Base-by-base conservation (phyloP, 2,888 invertebrate genomes). In the Diadromus collaris region DNA sequence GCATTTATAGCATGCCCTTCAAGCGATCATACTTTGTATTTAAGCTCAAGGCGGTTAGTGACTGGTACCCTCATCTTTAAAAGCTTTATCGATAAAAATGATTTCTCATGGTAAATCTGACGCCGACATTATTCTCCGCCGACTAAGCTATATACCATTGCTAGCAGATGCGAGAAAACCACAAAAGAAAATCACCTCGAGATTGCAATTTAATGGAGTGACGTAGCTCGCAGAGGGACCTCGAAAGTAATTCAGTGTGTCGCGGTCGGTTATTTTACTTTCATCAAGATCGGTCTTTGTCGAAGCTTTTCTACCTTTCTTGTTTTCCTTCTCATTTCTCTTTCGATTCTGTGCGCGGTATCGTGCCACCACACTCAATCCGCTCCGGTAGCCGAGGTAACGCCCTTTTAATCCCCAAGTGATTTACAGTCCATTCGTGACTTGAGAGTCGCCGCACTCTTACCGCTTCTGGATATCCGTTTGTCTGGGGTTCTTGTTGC, bases 391-490 rank as follows among this genome's bases (percentile, higher is more conserved):
- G 68, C 67, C 32, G 64, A 68, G 64, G 76, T 69, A 76, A 64
- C 68, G 72, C 72, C 72, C 79, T 79, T 72, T 69, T 76, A 76
- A 79, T 79, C 79, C 79, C 68, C 68, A 64, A 72, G 79, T 69
- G 79, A 79, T 79, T 79, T 73, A 76, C 76, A 41, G 76, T 76
- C 68, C 64, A 64, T 76, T 79, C 79, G 79, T 72, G 76, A 79
- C 72, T 69, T 60, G 56, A 34, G 41, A 71, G 75, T 71, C 71
- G 48, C 60, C 75, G 24, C 70, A 46, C 51, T n/a, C 54, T 65
- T 51, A 44, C 29, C 63, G 70, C 70, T 63, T 51, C 51, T 51
- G 54, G 72, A 56, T 32, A 56, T 29, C 68, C 73, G 58, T 64
- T 58, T 68, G 63, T 44, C 41, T 44, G 27, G 41, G 41, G 68